Conservation (phyloP, 92 coral and sea anemone genomes). For the Porites rus region DNA sequence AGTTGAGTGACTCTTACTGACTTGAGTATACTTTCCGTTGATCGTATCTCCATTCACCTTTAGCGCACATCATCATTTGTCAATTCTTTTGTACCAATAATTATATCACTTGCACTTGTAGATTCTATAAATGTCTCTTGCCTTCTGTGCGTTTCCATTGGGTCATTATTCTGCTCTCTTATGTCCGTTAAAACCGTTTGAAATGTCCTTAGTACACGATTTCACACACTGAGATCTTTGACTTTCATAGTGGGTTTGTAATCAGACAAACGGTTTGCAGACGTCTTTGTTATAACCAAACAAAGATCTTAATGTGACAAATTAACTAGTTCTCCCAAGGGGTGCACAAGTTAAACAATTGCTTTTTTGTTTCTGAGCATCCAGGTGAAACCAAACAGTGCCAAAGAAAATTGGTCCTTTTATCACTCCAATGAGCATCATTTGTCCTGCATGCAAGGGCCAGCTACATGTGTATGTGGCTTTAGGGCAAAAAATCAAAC, state of each 20-base stretch:
- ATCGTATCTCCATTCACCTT: background rate
- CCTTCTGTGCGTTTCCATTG: background rate
- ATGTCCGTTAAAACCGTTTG: background rate
- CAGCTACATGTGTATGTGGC: too few relatives aligned
- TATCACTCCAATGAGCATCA: too few relatives aligned
- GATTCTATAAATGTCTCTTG: background rate
- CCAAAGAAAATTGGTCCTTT: too few relatives aligned
- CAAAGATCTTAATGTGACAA: conserved; percentile 22
- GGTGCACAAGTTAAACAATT: conserved; percentile 5
- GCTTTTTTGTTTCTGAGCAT: background rate
- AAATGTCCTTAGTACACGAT: background rate
- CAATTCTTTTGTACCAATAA: background rate
- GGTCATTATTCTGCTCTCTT: background rate
- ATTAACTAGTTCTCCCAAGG: conserved; percentile 16
- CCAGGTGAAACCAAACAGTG: too few relatives aligned
- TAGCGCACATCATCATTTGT: too few relatives aligned
- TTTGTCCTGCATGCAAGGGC: too few relatives aligned
- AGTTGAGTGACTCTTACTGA: background rate
- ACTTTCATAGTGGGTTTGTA: background rate
- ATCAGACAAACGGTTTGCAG: conserved; percentile 8
- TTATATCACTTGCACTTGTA: background rate
- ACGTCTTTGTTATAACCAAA: conserved; percentile 6
- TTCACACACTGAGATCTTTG: background rate
- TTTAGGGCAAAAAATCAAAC: too few relatives aligned
- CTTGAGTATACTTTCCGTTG: background rate